phyloP scores from a whole-genome alignment of 2,113 vertebrate genomes.

The Silurus asotus region DNA sequence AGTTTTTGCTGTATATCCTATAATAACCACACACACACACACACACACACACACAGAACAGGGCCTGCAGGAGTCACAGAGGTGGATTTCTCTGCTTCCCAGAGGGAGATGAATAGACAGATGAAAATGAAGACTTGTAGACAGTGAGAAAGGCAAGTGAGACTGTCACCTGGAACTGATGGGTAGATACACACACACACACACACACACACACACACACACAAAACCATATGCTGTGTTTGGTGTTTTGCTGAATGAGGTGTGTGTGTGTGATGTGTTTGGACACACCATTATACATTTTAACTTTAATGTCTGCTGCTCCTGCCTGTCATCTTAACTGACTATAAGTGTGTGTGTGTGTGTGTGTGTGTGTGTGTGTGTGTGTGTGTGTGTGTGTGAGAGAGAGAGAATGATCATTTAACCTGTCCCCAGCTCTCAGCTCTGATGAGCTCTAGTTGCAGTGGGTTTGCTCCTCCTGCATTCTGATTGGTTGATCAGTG shows the following conservation, averaged over 20 bases:
- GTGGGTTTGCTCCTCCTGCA: conserved; percentile 36
- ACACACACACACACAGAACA: neutral
- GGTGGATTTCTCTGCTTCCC: neutral
- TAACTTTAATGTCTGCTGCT: neutral
- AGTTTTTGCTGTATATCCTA: neutral
- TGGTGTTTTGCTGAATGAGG: neutral
- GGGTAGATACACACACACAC: neutral
- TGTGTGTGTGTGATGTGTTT: neutral
- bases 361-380: neutral
- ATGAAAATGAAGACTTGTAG: neutral
- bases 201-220: no score
- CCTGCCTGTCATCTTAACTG: neutral
- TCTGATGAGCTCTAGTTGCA: conserved; percentile 53
- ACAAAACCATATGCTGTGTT: neutral
- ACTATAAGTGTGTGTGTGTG: conserved; percentile 1
- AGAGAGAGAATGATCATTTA: neutral
- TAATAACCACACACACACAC: neutral
- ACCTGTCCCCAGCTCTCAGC: conserved; percentile 26
- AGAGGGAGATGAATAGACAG: neutral
- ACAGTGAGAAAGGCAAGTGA: neutral
- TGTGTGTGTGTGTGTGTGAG: conserved; percentile 28
- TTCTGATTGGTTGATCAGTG: conserved; percentile 50
- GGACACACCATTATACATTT: neutral
- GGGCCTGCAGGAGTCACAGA: neutral
- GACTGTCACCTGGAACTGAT: neutral